A percentile compares a stretch with the other conserved stretches of the same genome.
Evolutionary conservation across 2,113 vertebrate species (phyloP).

Genomic region (Ophthalmolycus amberensis): DNA sequence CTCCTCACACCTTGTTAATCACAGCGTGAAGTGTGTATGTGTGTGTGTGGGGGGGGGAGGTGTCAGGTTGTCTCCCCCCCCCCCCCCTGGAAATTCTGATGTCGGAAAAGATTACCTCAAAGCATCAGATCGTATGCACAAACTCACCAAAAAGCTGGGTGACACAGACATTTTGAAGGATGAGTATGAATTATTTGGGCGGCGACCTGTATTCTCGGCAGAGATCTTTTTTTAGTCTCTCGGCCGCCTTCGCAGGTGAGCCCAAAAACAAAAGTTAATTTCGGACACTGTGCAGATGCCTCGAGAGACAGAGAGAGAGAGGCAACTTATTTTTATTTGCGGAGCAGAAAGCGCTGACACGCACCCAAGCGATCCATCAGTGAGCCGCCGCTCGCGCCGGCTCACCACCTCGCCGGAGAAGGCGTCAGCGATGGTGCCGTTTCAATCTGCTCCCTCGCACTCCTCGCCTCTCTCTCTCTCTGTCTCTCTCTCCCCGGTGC

Average conservation of each 20-base stretch:
- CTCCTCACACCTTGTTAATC: neutral
- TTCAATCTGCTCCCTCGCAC: slow-evolving; percentile 51
- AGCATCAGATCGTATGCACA: neutral
- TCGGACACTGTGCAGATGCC: slow-evolving; percentile 67
- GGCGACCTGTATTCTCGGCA: slow-evolving; percentile 44
- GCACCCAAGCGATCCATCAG: slow-evolving; percentile 62
- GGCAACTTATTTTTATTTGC: slow-evolving; percentile 9
- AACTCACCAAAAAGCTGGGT: neutral
- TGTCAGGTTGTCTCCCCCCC: too few species aligned
- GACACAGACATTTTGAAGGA: slow-evolving; percentile 1
- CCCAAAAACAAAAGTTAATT: slow-evolving; percentile 61
- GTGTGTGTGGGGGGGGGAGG: too few species aligned
- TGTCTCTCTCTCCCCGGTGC: neutral
- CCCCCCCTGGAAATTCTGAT: neutral
- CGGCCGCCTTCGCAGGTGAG: slow-evolving; percentile 40
- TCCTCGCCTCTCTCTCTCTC: slow-evolving; percentile 6
- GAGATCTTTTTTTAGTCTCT: slow-evolving; percentile 54
- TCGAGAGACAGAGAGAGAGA: neutral
- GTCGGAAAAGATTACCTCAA: neutral
- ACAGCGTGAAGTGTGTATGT: neutral
- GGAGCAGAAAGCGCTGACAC: slow-evolving; percentile 66
- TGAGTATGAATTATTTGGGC: slow-evolving; percentile 41
- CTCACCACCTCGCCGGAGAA: slow-evolving; percentile 56
- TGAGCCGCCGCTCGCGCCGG: slow-evolving; percentile 21
- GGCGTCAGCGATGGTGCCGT: slow-evolving; percentile 48